Evolutionary conservation across 2,113 vertebrate species (phyloP).

Genomic region (Gambusia holbrooki): DNA sequence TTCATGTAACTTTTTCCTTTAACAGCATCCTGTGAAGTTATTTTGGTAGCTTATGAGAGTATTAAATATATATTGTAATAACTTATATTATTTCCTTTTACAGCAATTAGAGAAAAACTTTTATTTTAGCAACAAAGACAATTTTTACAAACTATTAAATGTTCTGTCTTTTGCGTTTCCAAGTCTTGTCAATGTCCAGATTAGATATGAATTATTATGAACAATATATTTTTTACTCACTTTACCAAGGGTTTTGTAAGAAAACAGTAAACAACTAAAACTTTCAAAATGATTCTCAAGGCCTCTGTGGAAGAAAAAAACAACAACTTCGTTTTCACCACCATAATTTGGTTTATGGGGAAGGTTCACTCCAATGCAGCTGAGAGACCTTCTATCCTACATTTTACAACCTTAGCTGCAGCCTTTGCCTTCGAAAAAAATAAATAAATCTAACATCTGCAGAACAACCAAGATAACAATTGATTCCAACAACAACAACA

Average conservation of each 20-base stretch:
- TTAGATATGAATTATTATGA: too few species aligned
- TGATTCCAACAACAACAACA: not conserved
- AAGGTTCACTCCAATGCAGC: not conserved
- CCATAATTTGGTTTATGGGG: not conserved
- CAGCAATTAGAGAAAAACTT: too few species aligned
- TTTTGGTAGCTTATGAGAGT: too few species aligned
- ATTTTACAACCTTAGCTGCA: not conserved
- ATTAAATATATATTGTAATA: too few species aligned
- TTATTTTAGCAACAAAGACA: too few species aligned
- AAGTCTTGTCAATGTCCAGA: too few species aligned
- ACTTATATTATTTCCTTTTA: too few species aligned
- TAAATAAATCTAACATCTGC: not conserved
- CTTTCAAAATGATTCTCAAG: not conserved
- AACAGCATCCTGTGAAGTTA: too few species aligned
- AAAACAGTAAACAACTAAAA: not conserved
- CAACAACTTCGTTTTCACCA: not conserved
- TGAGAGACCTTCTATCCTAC: not conserved
- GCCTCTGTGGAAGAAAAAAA: not conserved
- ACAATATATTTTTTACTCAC: not conserved
- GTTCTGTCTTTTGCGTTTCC: too few species aligned
- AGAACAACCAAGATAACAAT: not conserved
- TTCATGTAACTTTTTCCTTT: too few species aligned
- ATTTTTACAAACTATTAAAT: too few species aligned
- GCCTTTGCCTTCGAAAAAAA: not conserved
- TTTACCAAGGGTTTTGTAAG: not conserved